A percentile compares a stretch with the other conserved stretches of the same genome.
phyloP scores from a whole-genome alignment of 2,113 vertebrate genomes.

The Microcebus jonahi region DNA sequence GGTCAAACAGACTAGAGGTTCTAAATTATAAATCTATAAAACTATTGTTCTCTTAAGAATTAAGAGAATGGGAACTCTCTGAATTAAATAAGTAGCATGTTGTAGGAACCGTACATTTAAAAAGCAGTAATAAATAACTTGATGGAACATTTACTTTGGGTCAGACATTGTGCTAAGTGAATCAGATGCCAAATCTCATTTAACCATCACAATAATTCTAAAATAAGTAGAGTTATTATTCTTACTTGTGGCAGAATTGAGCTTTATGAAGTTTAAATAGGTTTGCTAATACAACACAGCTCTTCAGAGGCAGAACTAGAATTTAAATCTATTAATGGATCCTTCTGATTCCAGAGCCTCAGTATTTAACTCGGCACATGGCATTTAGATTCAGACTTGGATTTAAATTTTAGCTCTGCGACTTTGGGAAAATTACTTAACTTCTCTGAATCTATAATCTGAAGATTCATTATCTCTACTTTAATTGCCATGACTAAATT shows the following conservation, averaged over 20 bases:
- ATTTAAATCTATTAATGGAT: neutral
- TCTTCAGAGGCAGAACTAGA: neutral
- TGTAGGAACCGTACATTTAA: neutral
- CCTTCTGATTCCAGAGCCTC: neutral
- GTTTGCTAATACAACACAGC: neutral
- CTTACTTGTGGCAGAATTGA: neutral
- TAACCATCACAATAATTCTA: neutral
- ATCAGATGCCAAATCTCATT: neutral
- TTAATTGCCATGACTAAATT: neutral
- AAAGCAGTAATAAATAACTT: neutral
- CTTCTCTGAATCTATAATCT: neutral
- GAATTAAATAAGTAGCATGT: neutral
- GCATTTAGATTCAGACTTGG: neutral
- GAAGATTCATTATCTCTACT: neutral
- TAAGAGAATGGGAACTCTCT: neutral
- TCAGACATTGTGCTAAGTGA: neutral
- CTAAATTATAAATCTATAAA: conserved; percentile 35
- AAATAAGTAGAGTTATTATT: neutral
- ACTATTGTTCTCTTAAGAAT: conserved; percentile 18
- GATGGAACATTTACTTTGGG: neutral
- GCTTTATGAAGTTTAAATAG: neutral
- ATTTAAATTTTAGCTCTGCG: neutral
- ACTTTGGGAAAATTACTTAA: neutral
- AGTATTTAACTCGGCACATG: neutral
- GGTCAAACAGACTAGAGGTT: neutral